Base-by-base conservation (phyloP, 2,113 vertebrate species). In the Piaya cayana region DNA sequence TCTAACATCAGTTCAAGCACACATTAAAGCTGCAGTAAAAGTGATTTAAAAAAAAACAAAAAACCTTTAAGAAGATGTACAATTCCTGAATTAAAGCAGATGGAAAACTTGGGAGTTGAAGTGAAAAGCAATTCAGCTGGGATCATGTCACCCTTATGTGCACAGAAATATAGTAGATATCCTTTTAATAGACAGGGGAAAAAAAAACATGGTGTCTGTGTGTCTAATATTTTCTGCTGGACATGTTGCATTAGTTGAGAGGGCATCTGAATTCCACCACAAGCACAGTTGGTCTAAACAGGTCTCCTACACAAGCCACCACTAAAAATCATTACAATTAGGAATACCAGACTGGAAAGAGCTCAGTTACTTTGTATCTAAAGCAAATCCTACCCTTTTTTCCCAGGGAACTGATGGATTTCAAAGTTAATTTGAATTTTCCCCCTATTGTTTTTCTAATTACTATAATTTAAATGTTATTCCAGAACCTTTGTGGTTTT, bases 141-240 rank as follows among this genome's bases (percentile, higher is more conserved):
- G 60, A 29, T 53, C 11, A 4, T 10, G 11, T 45, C 5, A 1
- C 39, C 67, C 16, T 32, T 52, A 29, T 2, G 19, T 13, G 39
- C 6, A 2, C 0, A 1, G 25, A 45, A 88, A 67, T 56, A 45
- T 0, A 26, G 37, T 47, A 60, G 56, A n/a, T 34, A 13, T 11
- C 1, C 12, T 62, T 59, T 27, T 15, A 27, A 23, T 11, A 29
- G 55, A 21, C 17, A 22, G 42, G 42, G n/a, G n/a, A n/a, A n/a
- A n/a, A 19, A 5, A 16, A 78, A 4, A 1, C 4, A 1, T 2
- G 17, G 25, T 47, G 20, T 80, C 70, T 18, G 26, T 49, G 21
- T 20, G 52, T 26, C 7, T 47, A 5, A 3, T 49, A 10, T 21
- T 1, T 89, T 60, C 47, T 78, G 20, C 15, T 79, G 69, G n/a